These are phyloP conservation scores for Odontomachus brunneus DNA, from an alignment of 1,140 invertebrate genomes.

Conservation along the genomic window DNA sequence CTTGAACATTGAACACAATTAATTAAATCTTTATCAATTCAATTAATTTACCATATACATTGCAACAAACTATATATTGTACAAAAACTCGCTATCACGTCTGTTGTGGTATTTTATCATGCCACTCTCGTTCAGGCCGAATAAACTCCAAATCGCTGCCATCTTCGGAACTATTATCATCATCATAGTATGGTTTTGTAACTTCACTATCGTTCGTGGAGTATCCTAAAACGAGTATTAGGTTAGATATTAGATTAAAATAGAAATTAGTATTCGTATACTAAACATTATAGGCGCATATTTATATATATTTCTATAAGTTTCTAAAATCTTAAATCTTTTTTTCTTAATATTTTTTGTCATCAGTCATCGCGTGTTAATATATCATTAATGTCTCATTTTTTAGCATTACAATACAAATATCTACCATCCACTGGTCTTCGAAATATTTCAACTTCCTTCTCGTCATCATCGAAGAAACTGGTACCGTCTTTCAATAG, in stretches of 20 bases:
- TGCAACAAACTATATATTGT: constrained; percentile 2
- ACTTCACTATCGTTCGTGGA: constrained; percentile 49
- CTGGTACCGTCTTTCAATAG: constrained; percentile 80
- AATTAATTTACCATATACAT: constrained; percentile 3
- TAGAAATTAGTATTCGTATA: background rate
- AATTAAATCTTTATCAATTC: background rate
- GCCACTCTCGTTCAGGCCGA: constrained; percentile 77
- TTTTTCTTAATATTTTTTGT: background rate
- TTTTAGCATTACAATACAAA: background rate
- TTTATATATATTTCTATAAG: background rate
- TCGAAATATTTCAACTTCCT: constrained; percentile 88
- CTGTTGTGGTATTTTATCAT: constrained; percentile 61
- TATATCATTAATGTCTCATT: background rate
- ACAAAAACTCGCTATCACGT: constrained; percentile 58
- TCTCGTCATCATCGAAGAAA: constrained; percentile 87
- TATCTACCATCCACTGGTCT: constrained; percentile 85
- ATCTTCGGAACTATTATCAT: constrained; percentile 80
- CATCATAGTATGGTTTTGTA: constrained; percentile 84
- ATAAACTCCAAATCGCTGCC: constrained; percentile 85
- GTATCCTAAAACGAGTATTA: no score
- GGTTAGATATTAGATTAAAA: constrained; percentile 50
- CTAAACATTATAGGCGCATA: background rate
- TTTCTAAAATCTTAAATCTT: background rate
- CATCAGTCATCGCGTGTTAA: background rate
- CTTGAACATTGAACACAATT: background rate